Evolutionary conservation across 2,113 vertebrate species (phyloP).

Genomic region (Sinosuthora webbiana): DNA sequence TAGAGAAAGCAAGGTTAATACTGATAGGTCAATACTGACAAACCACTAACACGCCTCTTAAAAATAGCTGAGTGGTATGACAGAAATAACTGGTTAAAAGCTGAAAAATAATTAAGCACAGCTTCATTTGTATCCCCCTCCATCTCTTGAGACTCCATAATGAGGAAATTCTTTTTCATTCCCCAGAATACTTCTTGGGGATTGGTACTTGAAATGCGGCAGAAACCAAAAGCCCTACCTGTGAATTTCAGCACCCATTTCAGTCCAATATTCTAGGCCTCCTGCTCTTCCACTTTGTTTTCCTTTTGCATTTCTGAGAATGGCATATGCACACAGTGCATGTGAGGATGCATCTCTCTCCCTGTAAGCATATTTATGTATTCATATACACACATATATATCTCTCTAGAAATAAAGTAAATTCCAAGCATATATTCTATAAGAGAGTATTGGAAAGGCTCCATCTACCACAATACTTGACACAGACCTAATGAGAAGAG

Average conservation of each 20-base stretch:
- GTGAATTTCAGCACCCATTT: background rate
- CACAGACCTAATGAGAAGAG: background rate
- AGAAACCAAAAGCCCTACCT: background rate
- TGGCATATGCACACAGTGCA: background rate
- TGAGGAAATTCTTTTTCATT: background rate
- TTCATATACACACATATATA: background rate
- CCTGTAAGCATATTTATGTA: background rate
- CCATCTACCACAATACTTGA: background rate
- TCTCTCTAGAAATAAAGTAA: background rate
- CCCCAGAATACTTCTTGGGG: background rate
- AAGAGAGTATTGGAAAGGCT: background rate
- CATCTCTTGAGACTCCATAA: background rate
- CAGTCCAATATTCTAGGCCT: background rate
- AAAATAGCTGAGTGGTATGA: background rate
- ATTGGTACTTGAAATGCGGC: background rate
- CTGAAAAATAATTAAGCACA: background rate
- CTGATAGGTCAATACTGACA: background rate
- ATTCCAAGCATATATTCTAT: background rate
- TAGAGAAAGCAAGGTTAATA: background rate
- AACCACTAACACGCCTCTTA: background rate
- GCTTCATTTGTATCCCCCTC: background rate
- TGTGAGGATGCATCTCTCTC: background rate
- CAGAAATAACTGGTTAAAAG: background rate
- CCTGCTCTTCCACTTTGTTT: background rate
- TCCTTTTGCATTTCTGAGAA: background rate